phyloP scores from a whole-genome alignment of 2,113 vertebrate species.

The Garra rufa region DNA sequence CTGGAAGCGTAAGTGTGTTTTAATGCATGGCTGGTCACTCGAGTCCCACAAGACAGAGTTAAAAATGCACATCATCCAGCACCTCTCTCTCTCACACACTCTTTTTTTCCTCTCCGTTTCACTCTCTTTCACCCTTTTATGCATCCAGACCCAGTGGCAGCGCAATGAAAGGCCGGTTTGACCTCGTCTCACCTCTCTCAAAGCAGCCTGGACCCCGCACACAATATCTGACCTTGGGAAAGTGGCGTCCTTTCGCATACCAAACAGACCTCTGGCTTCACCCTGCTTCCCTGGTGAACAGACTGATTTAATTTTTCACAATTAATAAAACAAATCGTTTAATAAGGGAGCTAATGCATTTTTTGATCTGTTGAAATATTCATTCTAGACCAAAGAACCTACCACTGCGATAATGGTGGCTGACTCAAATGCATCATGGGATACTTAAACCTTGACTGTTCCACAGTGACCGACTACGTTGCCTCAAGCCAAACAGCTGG shows the following conservation, averaged over 20 bases:
- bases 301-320: constrained; percentile 8
- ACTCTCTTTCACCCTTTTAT: not conserved
- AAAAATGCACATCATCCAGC: not conserved
- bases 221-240: constrained; percentile 76
- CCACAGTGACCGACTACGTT: not conserved
- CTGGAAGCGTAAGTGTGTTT: constrained; percentile 1
- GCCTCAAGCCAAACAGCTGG: constrained; percentile 30
- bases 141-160: not conserved
- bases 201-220: constrained; percentile 68
- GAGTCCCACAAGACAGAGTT: not conserved
- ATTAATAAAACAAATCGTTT: constrained; percentile 44
- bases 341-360: constrained; percentile 28
- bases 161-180: constrained; percentile 52
- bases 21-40: constrained; percentile 18
- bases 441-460: constrained; percentile 8
- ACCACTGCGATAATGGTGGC: not conserved
- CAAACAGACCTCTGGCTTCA: constrained; percentile 63
- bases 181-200: constrained; percentile 67
- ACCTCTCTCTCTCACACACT: too few species aligned
- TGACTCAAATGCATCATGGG: constrained; percentile 21
- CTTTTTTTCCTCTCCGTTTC: not conserved
- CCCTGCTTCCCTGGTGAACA: not conserved
- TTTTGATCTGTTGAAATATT: constrained; percentile 47
- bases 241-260: constrained; percentile 69
- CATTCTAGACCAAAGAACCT: constrained; percentile 12